These are phyloP conservation scores for Siphamia tubifer DNA, from an alignment of 2,113 vertebrate species.

Conservation along the genomic window DNA sequence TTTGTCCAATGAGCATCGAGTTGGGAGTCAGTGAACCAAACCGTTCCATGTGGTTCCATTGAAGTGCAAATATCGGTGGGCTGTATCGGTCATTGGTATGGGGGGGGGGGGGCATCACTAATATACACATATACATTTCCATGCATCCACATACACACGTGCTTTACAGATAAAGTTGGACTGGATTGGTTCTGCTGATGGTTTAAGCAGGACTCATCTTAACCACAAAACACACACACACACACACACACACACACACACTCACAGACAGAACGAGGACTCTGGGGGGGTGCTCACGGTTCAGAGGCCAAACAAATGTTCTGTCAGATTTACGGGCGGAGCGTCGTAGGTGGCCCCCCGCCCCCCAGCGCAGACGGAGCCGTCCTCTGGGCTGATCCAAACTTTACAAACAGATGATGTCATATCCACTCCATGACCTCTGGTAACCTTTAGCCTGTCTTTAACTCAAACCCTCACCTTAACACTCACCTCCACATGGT, in stretches of 20 bases:
- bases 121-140: too few relatives aligned
- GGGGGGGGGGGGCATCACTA: too few relatives aligned
- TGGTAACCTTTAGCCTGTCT: neutral
- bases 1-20: too few relatives aligned
- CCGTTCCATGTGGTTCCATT: too few relatives aligned
- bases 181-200: neutral
- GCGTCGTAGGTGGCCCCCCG: conserved; percentile 40
- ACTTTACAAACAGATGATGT: conserved; percentile 3
- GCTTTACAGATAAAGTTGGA: too few relatives aligned
- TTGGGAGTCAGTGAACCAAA: too few relatives aligned
- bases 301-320: conserved; percentile 72
- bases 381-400: neutral
- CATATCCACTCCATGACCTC: conserved; percentile 4
- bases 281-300: conserved; percentile 57
- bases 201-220: conserved; percentile 35
- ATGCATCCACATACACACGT: too few relatives aligned
- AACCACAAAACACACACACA: conserved; percentile 12
- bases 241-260: conserved; percentile 2
- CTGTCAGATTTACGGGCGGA: conserved; percentile 64
- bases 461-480: neutral
- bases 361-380: neutral
- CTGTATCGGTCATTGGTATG: too few relatives aligned
- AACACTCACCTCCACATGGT: neutral
- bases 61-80: too few relatives aligned
- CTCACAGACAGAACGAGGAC: conserved; percentile 15